Evolutionary conservation across 2,888 invertebrate genomes (phyloP).

Genomic region (Xestia c-nigrum): DNA sequence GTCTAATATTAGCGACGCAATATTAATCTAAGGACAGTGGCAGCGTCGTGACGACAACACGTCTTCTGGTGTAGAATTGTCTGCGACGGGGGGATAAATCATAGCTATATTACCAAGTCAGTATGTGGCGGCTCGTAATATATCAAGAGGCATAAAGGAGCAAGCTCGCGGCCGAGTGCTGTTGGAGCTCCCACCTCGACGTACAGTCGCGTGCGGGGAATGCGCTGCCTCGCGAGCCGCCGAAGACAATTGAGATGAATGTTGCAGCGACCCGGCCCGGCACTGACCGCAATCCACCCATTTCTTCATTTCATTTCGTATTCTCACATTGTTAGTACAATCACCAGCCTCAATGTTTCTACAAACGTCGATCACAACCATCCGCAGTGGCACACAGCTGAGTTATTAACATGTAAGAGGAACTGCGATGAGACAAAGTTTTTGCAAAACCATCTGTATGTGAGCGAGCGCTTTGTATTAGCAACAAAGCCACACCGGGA

Average conservation of each 20-base stretch:
- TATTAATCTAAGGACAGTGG: slow-evolving; percentile 79
- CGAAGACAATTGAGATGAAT: slow-evolving; percentile 74
- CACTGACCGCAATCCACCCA: slow-evolving; percentile 1
- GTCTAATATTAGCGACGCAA: slow-evolving; percentile 75
- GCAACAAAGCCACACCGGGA: slow-evolving; percentile 83
- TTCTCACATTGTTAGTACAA: slow-evolving; percentile 25
- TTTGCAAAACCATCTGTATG: slow-evolving; percentile 81
- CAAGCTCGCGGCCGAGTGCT: slow-evolving; percentile 67
- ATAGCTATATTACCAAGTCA: slow-evolving; percentile 84
- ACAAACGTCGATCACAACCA: slow-evolving; percentile 55
- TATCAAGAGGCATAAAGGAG: slow-evolving; percentile 82
- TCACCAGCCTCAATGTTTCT: slow-evolving; percentile 10
- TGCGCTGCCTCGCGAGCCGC: slow-evolving; percentile 57
- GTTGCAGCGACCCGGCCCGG: slow-evolving; percentile 53
- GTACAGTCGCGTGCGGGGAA: slow-evolving; percentile 67
- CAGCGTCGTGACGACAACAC: slow-evolving; percentile 73
- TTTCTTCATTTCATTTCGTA: slow-evolving; percentile 32
- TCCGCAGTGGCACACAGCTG: slow-evolving; percentile 54
- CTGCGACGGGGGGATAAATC: slow-evolving; percentile 80
- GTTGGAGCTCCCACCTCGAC: slow-evolving; percentile 68
- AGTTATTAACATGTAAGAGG: slow-evolving; percentile 71
- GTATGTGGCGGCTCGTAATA: slow-evolving; percentile 80
- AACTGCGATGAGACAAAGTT: slow-evolving; percentile 79
- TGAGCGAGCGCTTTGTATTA: slow-evolving; percentile 85
- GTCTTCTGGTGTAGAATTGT: slow-evolving; percentile 78